Percentiles rank a stretch among this genome's conserved stretches.
Evolutionary conservation across 37 sponge, comb jelly and placozoan species (phyloP).

Genomic region (Diacarnus erythraeanus): DNA sequence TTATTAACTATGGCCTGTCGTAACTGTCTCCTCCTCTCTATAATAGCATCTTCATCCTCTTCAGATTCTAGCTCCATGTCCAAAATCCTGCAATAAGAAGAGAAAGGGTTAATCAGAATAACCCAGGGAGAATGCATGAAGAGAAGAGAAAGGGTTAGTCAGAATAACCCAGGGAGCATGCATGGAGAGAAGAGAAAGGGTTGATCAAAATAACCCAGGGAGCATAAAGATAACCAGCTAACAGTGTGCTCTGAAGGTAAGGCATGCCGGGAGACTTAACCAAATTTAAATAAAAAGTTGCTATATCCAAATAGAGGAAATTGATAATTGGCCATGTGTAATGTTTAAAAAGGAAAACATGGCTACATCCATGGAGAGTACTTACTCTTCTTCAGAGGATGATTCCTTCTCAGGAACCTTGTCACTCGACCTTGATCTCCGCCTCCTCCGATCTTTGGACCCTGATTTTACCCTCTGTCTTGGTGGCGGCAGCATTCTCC

Average conservation of each 20-base stretch:
- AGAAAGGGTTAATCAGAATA: no score
- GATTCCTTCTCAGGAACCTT: not conserved
- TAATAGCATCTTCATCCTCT: slow-evolving; percentile 90
- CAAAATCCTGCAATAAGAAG: slow-evolving; percentile 56
- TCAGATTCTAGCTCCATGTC: slow-evolving; percentile 66
- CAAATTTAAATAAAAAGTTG: no score
- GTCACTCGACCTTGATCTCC: slow-evolving; percentile 13
- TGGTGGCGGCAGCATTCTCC: slow-evolving; percentile 1
- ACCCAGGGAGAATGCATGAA: no score
- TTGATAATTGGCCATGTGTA: no score
- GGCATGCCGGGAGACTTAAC: no score
- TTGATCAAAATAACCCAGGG: no score
- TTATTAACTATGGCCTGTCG: slow-evolving; percentile 80
- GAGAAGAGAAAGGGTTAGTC: no score
- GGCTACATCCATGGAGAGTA: not conserved
- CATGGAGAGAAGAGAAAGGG: no score
- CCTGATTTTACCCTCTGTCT: not conserved
- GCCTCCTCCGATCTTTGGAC: slow-evolving; percentile 8
- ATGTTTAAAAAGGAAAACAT: not conserved
- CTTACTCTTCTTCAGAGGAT: slow-evolving; percentile 66
- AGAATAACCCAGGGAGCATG: no score
- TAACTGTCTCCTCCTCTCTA: slow-evolving; percentile 75
- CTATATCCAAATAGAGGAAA: no score
- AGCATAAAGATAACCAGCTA: no score
- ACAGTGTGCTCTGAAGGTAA: no score